Conservation (phyloP, 2,113 vertebrate genomes). For the Donacobius atricapilla region DNA sequence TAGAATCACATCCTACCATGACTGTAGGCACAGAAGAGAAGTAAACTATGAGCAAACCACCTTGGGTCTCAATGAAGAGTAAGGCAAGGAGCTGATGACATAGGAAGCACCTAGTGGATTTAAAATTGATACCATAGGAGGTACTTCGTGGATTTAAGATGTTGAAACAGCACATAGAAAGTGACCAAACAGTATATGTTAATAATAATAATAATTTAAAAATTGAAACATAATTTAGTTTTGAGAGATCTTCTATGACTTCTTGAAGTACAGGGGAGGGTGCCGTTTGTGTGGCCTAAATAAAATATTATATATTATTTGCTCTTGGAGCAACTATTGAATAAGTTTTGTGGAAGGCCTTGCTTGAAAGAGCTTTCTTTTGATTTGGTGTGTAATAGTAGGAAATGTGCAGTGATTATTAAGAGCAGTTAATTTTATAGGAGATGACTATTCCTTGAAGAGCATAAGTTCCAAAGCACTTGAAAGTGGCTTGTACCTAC, state of each 20-base stretch:
- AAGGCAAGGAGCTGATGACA: not conserved
- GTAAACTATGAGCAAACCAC: not conserved
- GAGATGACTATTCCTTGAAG: not conserved
- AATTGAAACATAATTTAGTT: not conserved
- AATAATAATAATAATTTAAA: not conserved
- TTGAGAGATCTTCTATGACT: not conserved
- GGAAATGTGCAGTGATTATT: not conserved
- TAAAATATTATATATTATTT: not conserved
- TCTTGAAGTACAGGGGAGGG: not conserved
- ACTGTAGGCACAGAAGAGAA: not conserved
- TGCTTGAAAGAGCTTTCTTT: not conserved
- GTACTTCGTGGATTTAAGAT: not conserved
- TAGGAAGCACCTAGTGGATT: not conserved
- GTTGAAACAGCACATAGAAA: not conserved
- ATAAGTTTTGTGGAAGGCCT: not conserved
- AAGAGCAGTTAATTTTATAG: not conserved
- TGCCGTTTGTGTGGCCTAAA: not conserved
- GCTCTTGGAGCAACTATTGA: not conserved
- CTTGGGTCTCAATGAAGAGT: not conserved
- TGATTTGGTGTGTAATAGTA: not conserved
- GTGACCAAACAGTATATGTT: not conserved
- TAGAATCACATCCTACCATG: not conserved
- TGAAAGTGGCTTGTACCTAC: not conserved
- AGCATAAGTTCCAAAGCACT: not conserved
- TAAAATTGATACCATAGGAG: not conserved